Evolutionary conservation across 2,113 vertebrate genomes (phyloP).

Genomic region (Salvator merianae): DNA sequence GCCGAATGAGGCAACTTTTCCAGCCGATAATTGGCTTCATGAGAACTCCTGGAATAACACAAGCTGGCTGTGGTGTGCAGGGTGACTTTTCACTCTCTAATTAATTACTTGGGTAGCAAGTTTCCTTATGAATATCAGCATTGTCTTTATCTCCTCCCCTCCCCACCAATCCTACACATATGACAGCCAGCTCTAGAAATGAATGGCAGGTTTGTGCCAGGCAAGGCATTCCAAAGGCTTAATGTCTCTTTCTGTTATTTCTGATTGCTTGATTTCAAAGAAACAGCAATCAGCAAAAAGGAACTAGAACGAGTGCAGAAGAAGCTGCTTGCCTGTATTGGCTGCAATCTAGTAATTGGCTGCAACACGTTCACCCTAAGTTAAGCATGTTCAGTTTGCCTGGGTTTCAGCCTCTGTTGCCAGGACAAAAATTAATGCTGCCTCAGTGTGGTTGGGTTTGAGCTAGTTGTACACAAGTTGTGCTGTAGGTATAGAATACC

Average conservation of each 20-base stretch:
- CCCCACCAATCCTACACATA: slow-evolving; percentile 45
- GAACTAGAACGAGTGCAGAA: not conserved
- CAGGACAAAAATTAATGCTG: not conserved
- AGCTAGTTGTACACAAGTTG: no score
- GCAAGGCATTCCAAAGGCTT: not conserved
- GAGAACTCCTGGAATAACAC: slow-evolving; percentile 52
- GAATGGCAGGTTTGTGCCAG: slow-evolving; percentile 32
- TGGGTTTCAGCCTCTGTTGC: not conserved
- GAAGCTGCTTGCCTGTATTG: not conserved
- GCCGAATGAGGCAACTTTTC: slow-evolving; percentile 56
- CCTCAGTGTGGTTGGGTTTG: no score
- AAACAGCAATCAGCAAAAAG: not conserved
- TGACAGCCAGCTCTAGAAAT: slow-evolving; percentile 60
- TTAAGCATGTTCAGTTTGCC: not conserved
- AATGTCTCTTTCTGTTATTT: slow-evolving; percentile 57
- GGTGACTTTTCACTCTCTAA: slow-evolving; percentile 54
- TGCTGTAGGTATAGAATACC: no score
- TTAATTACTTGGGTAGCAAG: slow-evolving; percentile 54
- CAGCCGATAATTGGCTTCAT: slow-evolving; percentile 60
- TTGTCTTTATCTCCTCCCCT: slow-evolving; percentile 24
- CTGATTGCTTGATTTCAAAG: slow-evolving; percentile 51
- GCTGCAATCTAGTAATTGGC: not conserved
- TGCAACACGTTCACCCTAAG: not conserved
- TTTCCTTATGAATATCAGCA: slow-evolving; percentile 59
- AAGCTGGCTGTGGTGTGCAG: slow-evolving; percentile 51